Base-by-base conservation (phyloP, 2,797 vertebrate species). In the Coilia nasus region DNA sequence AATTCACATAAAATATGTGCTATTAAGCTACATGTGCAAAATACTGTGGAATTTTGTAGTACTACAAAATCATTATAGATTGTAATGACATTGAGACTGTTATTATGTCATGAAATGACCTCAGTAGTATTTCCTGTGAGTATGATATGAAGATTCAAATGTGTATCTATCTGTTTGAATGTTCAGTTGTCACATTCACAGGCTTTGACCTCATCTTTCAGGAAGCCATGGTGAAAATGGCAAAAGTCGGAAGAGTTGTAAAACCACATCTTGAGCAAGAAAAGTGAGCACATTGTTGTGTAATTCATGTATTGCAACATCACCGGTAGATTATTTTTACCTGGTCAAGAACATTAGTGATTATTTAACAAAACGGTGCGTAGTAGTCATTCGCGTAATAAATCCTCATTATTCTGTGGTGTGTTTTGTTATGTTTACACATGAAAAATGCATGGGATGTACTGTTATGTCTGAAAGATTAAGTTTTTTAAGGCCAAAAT, bases 151-250 rank as follows among this genome's bases (percentile, higher is more conserved):
- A 54, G 50, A 9, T 54, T 54, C 50, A 54, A 14, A 14, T 9
- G 50, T 14, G 14, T 54, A 47, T 47, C 46, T 59, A 3, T 19
- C 19, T 59, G 57, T 59, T 10, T 59, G 57, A 60, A 21, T 60
- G 57, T 64, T 10, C 60, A 64, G 10, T 19, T 64, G n/a, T 64
- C 60, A 25, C 60, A 64, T 25, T 64, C 25, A 25, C n/a, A 64
- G 21, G 11, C 28, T 44, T 78, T 78, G 5, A 44, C 35, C 5
- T 6, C 19, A 25, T 44, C 83, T 85, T 91, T 92, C 89, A 99
- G 98, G 98, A 97, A 91, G 98, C 97, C 46, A 98, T 99, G 97
- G 93, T 91, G 83, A 97, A 93, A 93, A 99, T 99, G 98, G 96
- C 95, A 81, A 97, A 94, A 94, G 95, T 96, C 21, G 97, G 98